Conservation (phyloP, 2,113 vertebrate genomes). For the Bufo gargarizans region DNA sequence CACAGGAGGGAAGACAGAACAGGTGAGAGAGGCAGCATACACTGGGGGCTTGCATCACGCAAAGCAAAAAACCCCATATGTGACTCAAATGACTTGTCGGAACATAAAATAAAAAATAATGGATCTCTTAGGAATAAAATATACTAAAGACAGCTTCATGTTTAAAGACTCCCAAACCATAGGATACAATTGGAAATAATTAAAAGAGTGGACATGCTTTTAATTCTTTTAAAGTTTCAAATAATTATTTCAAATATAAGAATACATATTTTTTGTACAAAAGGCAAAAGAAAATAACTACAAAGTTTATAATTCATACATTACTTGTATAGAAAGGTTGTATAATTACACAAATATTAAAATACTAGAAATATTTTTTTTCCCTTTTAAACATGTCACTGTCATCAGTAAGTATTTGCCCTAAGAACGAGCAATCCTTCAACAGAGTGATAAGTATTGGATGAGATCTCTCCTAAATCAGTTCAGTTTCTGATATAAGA, state of each 20-base stretch:
- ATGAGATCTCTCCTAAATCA: not conserved
- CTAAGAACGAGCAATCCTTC: conserved; percentile 21
- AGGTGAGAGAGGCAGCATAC: conserved; percentile 52
- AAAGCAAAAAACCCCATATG: conserved; percentile 43
- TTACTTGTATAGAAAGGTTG: not conserved
- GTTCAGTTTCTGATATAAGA: not conserved
- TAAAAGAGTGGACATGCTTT: not conserved
- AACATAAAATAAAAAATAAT: conserved; percentile 16
- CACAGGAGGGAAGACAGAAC: conserved; percentile 55
- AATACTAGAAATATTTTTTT: not conserved
- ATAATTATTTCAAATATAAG: not conserved
- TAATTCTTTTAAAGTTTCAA: not conserved
- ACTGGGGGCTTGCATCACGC: conserved; percentile 29
- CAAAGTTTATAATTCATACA: not conserved
- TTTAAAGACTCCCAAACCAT: not conserved
- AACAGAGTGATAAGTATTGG: not conserved
- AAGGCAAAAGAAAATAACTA: not conserved
- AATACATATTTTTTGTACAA: not conserved
- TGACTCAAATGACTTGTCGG: conserved; percentile 19
- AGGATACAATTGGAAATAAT: not conserved
- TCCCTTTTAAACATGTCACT: conserved; percentile 1
- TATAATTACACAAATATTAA: not conserved
- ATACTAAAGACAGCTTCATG: conserved; percentile 26
- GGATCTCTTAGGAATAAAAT: conserved; percentile 20
- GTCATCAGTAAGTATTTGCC: not conserved